Evolutionary conservation across 2,797 vertebrate genomes (phyloP).

Genomic region (Spinibarbus caldwelli): DNA sequence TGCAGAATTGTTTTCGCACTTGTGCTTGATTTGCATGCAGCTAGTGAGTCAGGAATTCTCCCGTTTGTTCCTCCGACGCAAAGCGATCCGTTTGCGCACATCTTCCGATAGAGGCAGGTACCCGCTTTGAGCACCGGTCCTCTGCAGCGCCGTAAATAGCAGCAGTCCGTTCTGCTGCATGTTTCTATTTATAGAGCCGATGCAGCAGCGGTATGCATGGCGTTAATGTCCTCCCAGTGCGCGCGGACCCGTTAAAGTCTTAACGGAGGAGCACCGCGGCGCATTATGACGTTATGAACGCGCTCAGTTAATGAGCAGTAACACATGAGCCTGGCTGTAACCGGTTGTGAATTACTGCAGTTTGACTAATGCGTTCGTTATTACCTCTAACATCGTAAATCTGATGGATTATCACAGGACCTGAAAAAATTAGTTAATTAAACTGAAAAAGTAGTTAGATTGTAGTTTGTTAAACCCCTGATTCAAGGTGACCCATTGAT

Average conservation of each 20-base stretch:
- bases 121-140: conserved; percentile 60
- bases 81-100: neutral
- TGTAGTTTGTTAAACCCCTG: neutral
- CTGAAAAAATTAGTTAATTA: neutral
- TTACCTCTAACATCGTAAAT: neutral
- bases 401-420: neutral
- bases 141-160: conserved; percentile 77
- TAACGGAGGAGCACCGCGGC: conserved; percentile 62
- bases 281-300: conserved; percentile 63
- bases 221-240: conserved; percentile 69
- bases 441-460: neutral
- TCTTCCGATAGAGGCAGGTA: conserved; percentile 55
- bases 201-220: conserved; percentile 74
- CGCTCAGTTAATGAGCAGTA: conserved; percentile 52
- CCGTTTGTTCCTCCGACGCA: neutral
- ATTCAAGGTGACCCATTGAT: neutral
- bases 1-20: neutral
- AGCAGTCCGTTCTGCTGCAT: conserved; percentile 78
- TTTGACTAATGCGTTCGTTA: neutral
- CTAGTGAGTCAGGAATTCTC: neutral
- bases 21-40: conserved; percentile 7
- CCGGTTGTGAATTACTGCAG: neutral
- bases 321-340: conserved; percentile 50
- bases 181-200: conserved; percentile 81
- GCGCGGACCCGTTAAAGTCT: conserved; percentile 70